phyloP scores from a whole-genome alignment of 1,140 invertebrate species.

The Drosophila grimshawi region DNA sequence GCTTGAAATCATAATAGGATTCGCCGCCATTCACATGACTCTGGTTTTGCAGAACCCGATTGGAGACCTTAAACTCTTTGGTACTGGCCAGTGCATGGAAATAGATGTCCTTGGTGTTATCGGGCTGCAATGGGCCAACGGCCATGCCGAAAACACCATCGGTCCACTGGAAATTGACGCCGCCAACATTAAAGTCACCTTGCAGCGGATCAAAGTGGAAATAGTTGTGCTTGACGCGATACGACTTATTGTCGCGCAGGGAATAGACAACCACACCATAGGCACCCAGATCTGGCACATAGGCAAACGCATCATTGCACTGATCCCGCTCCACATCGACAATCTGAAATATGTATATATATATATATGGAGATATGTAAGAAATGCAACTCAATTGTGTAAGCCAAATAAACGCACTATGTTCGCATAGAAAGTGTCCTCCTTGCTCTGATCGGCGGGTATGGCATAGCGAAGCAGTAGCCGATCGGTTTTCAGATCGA shows the following conservation, averaged over 20 bases:
- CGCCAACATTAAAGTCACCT: constrained; percentile 89
- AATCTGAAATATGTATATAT: constrained; percentile 82
- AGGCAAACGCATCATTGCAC: constrained; percentile 90
- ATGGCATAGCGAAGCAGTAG: constrained; percentile 88
- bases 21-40: constrained; percentile 86
- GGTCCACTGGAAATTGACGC: constrained; percentile 91
- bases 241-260: constrained; percentile 89
- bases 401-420: constrained; percentile 85
- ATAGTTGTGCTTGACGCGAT: constrained; percentile 91
- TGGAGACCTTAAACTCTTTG: constrained; percentile 90
- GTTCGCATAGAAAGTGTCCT: constrained; percentile 90
- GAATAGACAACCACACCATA: constrained; percentile 92
- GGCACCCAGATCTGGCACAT: constrained; percentile 90
- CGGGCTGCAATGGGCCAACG: constrained; percentile 86
- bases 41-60: constrained; percentile 89
- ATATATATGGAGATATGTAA: not conserved
- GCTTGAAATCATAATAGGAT: constrained; percentile 89
- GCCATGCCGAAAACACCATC: constrained; percentile 90
- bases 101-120: constrained; percentile 88
- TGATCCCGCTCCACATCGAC: constrained; percentile 88
- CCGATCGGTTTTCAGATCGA: constrained; percentile 90
- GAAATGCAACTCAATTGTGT: no score
- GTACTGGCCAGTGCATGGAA: constrained; percentile 91
- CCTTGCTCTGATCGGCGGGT: constrained; percentile 88
- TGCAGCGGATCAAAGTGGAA: constrained; percentile 92